Base-by-base conservation (phyloP, 2,113 vertebrate genomes). In the Cynoglossus semilaevis region DNA sequence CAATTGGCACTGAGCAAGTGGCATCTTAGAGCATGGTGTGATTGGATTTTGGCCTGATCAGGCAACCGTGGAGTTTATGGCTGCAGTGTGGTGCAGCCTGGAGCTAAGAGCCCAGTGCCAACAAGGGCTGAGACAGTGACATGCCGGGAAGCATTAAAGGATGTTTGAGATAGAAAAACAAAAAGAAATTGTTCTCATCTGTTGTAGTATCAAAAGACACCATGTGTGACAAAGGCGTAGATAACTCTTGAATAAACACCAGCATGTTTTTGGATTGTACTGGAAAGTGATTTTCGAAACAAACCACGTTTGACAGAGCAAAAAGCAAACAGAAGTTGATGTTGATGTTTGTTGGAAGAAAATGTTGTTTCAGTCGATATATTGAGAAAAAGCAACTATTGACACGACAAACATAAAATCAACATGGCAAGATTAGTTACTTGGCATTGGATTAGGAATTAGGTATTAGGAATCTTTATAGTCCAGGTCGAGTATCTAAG, bases 1-100 rank as follows among this genome's bases (percentile, higher is more conserved):
- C 53, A 42, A 65, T 49, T 71, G 79, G 70, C 63, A 65, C 43
- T 43, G 45, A 37, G 22, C 18, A 34, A 42, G 42, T 17, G 35
- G 53, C 63, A 49, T 67, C 47, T 46, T 47, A 50, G 48, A 62
- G 46, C 6, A 1, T 46, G 36, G 59, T 53, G 37, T 54, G 57
- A 49, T 70, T 76, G 53, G 65, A 74, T 52, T 13, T 17, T 35
- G 47, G 66, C 63, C 62, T 75, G 67, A 84, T 70, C 64, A 53
- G 61, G 56, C 61, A n/a, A 69, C 70, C 72, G 63, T 56, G 63
- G 67, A 60, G 72, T 61, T 82, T 68, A 81, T 0, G 47, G 54
- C 70, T 59, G 46, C 50, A 52, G 16, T 43, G 58, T 15, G 62
- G 58, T 43, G 67, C 18, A 64, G 76, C 67, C 70, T 19, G 48